Percentiles rank a stretch among this genome's conserved stretches.
These are phyloP conservation scores for Tipula vernalis DNA, from an alignment of 2,888 invertebrate species.

Conservation along the genomic window DNA sequence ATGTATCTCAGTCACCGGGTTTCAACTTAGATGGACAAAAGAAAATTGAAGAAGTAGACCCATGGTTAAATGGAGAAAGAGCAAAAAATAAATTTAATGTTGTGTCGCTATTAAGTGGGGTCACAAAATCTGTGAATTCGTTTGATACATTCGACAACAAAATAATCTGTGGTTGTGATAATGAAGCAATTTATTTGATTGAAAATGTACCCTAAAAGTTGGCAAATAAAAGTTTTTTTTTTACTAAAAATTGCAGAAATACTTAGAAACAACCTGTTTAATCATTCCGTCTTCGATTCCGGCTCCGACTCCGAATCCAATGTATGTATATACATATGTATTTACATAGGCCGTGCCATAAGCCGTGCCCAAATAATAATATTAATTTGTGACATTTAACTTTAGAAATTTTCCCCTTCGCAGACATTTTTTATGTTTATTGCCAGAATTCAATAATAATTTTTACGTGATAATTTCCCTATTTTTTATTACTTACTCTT, in stretches of 20 bases:
- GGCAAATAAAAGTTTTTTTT: background rate
- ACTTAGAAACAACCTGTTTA: too few species aligned
- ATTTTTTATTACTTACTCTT: too few species aligned
- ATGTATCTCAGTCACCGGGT: slow-evolving; percentile 20
- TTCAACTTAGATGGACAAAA: slow-evolving; percentile 9
- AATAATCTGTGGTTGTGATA: slow-evolving; percentile 73
- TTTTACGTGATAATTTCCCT: too few species aligned
- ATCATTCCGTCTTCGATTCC: too few species aligned
- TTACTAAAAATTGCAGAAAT: background rate
- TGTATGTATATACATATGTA: too few species aligned
- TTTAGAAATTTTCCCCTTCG: too few species aligned
- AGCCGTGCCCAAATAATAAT: too few species aligned
- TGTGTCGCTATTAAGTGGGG: slow-evolving; percentile 56
- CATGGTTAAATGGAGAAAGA: slow-evolving; percentile 57
- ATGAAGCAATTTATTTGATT: slow-evolving; percentile 76
- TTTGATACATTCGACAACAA: slow-evolving; percentile 64
- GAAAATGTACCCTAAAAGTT: slow-evolving; percentile 39
- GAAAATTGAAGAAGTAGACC: slow-evolving; percentile 28
- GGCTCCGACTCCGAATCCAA: too few species aligned
- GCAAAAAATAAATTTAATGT: slow-evolving; percentile 46
- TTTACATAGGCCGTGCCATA: too few species aligned
- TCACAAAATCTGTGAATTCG: slow-evolving; percentile 70
- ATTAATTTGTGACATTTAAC: too few species aligned
- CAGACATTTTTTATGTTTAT: too few species aligned
- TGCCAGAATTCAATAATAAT: too few species aligned